Base-by-base conservation (phyloP, 2,113 vertebrate species). In the Myiagra hebetior region DNA sequence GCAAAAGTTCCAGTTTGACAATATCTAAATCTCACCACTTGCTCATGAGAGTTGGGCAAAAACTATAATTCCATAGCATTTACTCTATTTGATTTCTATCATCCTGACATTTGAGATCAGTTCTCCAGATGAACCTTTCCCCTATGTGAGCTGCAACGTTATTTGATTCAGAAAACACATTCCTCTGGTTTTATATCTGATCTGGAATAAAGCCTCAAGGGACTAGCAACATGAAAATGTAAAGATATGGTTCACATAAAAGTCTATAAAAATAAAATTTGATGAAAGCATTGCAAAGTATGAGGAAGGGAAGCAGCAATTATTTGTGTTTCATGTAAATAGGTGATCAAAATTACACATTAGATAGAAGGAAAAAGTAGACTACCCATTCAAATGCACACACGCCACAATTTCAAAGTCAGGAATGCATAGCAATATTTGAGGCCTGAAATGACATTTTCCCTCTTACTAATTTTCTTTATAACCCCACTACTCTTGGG, bases 141-240 rank as follows among this genome's bases (percentile, higher is more conserved):
- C 68, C 0, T 0, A 28, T 7, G 2, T 52, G 47, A 87, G 39
- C 55, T 89, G 74, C 14, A 77, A 59, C 15, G 33, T 56, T 80
- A 91, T 88, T 88, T 90, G 55, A 78, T 75, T 80, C 39, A 93
- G 68, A 93, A 91, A 92, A 72, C 22, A 70, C 3, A 0, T 60
- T 93, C 13, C 39, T 93, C 85, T 67, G 75, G 42, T 49, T 91
- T 88, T 93, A 47, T 67, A 86, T 93, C 85, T 91, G 55, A 91
- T 93, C 63, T 94, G 72, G 64, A 91, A 86, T 41, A 86, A 95
- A 88, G 77, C 39, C 9, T 56, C 55, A 63, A 68, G 20, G 33
- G 27, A 68, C 60, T 86, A 86, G 55, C 15, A 76, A 33, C 55
- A 83, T 53, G 59, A 78, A 86, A 81, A 91, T 49, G n/a, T 59